Conservation (phyloP, 2,888 invertebrate species). For the Amblyjoppa proteus region DNA sequence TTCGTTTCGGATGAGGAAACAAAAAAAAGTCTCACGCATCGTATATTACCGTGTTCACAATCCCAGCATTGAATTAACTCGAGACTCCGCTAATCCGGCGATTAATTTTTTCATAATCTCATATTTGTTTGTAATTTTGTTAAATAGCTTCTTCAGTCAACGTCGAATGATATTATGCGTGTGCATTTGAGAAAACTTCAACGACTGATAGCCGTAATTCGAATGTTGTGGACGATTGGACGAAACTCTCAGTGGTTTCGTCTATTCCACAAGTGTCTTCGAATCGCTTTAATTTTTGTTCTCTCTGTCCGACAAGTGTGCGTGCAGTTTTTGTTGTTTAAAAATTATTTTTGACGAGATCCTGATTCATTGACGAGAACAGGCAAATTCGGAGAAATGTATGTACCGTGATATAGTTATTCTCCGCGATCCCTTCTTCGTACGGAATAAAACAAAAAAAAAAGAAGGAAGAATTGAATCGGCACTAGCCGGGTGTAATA, state of each 20-base stretch:
- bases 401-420: constrained; percentile 45
- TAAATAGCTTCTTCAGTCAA: constrained; percentile 13
- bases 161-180: not conserved
- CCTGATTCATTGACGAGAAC: not conserved
- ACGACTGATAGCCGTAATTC: constrained; percentile 38
- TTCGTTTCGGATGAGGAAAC: not conserved
- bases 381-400: constrained; percentile 24
- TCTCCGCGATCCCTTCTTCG: constrained; percentile 29
- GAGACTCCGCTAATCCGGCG: constrained; percentile 20
- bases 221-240: constrained; percentile 22
- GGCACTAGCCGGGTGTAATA: constrained; percentile 63
- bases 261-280: constrained; percentile 1
- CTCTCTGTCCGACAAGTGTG: constrained; percentile 34
- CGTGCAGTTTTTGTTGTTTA: constrained; percentile 12
- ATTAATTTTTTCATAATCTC: constrained; percentile 33
- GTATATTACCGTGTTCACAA: constrained; percentile 8
- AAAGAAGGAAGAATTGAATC: constrained; percentile 49
- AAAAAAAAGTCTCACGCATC: constrained; percentile 1
- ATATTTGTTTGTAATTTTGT: constrained; percentile 2
- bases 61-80: constrained; percentile 11
- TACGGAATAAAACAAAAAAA: constrained; percentile 17
- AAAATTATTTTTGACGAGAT: constrained; percentile 5
- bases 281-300: constrained; percentile 8
- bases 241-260: not conserved
- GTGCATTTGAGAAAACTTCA: constrained; percentile 31